phyloP scores from a whole-genome alignment of 2,797 vertebrate genomes.

The Pipistrellus kuhlii region DNA sequence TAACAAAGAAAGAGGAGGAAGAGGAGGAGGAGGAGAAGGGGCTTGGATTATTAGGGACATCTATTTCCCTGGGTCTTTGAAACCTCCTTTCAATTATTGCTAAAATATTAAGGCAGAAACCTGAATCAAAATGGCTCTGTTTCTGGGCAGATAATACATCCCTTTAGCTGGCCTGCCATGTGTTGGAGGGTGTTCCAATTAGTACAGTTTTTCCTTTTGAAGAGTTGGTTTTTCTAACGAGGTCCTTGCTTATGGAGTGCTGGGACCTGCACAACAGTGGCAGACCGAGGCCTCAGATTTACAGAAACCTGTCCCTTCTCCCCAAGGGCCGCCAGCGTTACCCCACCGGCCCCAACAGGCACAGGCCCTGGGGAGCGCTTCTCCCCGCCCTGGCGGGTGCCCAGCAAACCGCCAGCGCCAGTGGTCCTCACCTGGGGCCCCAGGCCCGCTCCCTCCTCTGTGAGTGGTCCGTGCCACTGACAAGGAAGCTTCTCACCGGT shows the following conservation, averaged over 20 bases:
- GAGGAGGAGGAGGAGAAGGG: neutral
- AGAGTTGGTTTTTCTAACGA: neutral
- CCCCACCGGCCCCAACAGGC: neutral
- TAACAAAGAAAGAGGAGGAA: neutral
- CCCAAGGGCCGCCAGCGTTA: neutral
- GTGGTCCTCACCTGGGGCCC: neutral
- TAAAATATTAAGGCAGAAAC: neutral
- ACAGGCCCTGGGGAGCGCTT: neutral
- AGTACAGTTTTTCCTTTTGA: neutral
- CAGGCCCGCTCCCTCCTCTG: neutral
- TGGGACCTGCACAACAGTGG: neutral
- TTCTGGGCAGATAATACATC: neutral
- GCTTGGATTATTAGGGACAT: neutral
- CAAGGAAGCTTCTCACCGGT: constrained; percentile 75
- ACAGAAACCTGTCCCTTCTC: neutral
- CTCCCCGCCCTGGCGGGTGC: neutral
- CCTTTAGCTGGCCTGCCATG: neutral
- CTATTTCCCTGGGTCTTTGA: neutral
- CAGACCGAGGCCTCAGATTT: neutral
- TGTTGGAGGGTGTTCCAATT: neutral
- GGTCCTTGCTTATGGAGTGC: neutral
- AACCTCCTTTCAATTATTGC: constrained; percentile 16
- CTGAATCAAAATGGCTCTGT: neutral
- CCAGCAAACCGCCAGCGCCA: neutral
- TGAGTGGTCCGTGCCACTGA: neutral